Base-by-base conservation (phyloP, 2,888 invertebrate genomes). In the Acronicta aceris region DNA sequence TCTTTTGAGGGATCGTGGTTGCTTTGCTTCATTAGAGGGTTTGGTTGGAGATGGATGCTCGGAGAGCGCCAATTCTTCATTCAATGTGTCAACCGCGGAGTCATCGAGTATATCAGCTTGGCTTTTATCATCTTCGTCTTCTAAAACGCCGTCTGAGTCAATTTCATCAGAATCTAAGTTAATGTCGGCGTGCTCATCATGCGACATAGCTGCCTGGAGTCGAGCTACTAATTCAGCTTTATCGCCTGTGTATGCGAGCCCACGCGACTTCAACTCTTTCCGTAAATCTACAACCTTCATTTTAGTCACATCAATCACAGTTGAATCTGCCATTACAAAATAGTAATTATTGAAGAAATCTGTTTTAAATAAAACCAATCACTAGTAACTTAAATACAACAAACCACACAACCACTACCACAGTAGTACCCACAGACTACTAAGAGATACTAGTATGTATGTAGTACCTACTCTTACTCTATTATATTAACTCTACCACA, bases 211-310 rank as follows among this genome's bases (percentile, higher is more conserved):
- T 16, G 89, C 76, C 83, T 97, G 97, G 49, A 98, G 95, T 76
- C 98, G 95, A 72, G 97, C 96, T 43, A 97, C 94, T 54, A 98
- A 93, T 82, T 98, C 98, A 45, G 95, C 96, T 95, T 98, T 98
- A 86, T 98, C 98, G 6, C 98, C 98, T 50, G 96, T 91, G 9
- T 96, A 95, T 13, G 96, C 91, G 25, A 98, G 92, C 21, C 97
- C 97, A 82, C 98, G 96, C 66, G 96, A 91, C 89, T 98, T 98
- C 56, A 98, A 89, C 87, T 98, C 98, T 79, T 96, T 96, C 81
- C 97, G 97, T 76, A 98, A 93, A 88, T 98, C 98, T 13, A 97
- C 96, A 38, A 98, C 98, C 96, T 98, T 90, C 81, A 95, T 86
- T 87, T 94, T 94, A 62, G 72, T 86, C n/a, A 92, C 75, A 74